Evolutionary conservation across 2,888 invertebrate species (phyloP).

Genomic region (Antitype chi): DNA sequence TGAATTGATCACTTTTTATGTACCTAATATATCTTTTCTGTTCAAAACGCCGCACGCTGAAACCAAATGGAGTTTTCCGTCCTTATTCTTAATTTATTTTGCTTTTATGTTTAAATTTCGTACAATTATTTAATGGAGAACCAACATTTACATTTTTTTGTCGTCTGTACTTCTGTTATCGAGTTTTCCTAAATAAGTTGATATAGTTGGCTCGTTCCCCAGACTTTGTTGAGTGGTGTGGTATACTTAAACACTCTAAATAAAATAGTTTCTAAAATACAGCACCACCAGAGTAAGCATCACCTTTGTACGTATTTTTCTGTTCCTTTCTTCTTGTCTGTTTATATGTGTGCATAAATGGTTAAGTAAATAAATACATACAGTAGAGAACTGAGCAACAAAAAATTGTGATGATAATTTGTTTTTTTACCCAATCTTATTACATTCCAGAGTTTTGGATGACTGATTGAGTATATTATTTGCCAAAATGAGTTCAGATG

Average conservation of each 20-base stretch:
- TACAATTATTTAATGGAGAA: too few relatives aligned
- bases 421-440: background rate
- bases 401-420: background rate
- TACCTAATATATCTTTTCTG: too few relatives aligned
- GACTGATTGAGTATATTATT: background rate
- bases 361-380: background rate
- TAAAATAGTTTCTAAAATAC: background rate
- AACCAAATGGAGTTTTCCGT: background rate
- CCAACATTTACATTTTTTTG: too few relatives aligned
- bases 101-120: background rate
- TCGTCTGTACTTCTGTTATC: too few relatives aligned
- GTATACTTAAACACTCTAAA: background rate
- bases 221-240: background rate
- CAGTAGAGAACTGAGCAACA: background rate
- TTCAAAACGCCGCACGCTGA: too few relatives aligned
- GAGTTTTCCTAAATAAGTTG: background rate
- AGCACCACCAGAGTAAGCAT: background rate
- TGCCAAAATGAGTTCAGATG: background rate
- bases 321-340: background rate
- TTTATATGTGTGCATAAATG: background rate
- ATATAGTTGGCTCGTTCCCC: background rate
- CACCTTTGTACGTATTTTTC: background rate
- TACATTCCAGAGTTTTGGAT: background rate
- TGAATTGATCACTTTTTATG: background rate
- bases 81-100: background rate